A percentile compares a stretch with the other conserved stretches of the same genome.
These are phyloP conservation scores for Alsophila aescularia DNA, from an alignment of 2,888 invertebrate genomes.

Conservation along the genomic window DNA sequence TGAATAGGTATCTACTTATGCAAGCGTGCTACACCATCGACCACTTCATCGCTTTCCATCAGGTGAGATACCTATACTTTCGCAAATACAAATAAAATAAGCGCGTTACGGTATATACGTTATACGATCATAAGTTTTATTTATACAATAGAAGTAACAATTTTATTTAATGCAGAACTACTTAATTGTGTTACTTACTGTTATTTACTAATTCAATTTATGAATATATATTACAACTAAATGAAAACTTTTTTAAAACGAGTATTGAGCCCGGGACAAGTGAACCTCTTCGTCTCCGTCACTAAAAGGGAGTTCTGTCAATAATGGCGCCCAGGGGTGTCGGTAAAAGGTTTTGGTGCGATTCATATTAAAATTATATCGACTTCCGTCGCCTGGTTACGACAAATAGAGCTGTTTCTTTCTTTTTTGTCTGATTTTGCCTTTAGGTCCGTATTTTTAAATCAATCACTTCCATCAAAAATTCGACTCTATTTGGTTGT, in stretches of 20 bases:
- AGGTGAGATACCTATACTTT: too few relatives aligned
- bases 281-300: neutral
- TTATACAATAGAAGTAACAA: too few relatives aligned
- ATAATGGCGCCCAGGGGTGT: constrained; percentile 37
- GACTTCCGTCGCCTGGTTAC: constrained; percentile 16
- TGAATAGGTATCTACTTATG: too few relatives aligned
- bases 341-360: constrained; percentile 35
- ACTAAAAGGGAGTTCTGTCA: constrained; percentile 17
- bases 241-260: neutral
- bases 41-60: too few relatives aligned
- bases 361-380: constrained; percentile 46
- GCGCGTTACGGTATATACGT: too few relatives aligned
- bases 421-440: constrained; percentile 28
- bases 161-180: too few relatives aligned
- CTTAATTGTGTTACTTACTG: too few relatives aligned
- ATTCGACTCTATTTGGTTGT: neutral
- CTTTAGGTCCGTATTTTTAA: constrained; percentile 24
- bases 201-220: too few relatives aligned
- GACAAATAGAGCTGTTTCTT: constrained; percentile 31
- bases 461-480: neutral
- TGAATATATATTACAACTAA: neutral
- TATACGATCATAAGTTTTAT: too few relatives aligned
- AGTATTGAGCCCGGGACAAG: neutral
- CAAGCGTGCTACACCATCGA: too few relatives aligned
- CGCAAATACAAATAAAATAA: too few relatives aligned